Percentiles rank a stretch among this genome's conserved stretches.
phyloP scores from a whole-genome alignment of 1,140 invertebrate species.

The Trialeurodes vaporariorum region DNA sequence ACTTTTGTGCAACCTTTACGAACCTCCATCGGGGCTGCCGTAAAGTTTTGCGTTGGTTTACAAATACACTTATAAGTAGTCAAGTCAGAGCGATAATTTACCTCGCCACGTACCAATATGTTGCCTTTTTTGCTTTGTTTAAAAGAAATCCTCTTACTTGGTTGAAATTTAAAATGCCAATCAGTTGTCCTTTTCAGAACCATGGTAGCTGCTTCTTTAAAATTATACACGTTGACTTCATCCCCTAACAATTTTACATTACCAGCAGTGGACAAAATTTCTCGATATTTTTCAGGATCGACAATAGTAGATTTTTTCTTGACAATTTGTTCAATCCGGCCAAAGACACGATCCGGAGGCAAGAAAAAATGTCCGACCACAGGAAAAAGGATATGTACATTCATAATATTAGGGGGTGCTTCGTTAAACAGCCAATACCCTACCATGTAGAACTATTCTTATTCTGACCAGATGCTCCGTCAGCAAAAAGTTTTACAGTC shows the following conservation, averaged over 20 bases:
- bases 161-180: conserved; percentile 17
- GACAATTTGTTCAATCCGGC: conserved; percentile 23
- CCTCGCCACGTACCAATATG: conserved; percentile 9
- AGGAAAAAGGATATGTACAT: conserved; percentile 27
- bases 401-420: conserved; percentile 17
- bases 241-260: conserved; percentile 6
- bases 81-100: conserved; percentile 11
- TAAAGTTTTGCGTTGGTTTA: conserved; percentile 7
- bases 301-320: conserved; percentile 23
- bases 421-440: conserved; percentile 20
- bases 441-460: conserved; percentile 19
- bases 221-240: conserved; percentile 12
- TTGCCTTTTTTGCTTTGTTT: conserved; percentile 6
- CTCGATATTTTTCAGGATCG: conserved; percentile 12
- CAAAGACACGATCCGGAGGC: conserved; percentile 29
- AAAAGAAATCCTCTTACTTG: conserved; percentile 1
- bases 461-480: conserved; percentile 15
- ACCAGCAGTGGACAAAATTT: conserved; percentile 7
- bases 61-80: conserved; percentile 4
- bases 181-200: conserved; percentile 8
- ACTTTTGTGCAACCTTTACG: conserved; percentile 10
- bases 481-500: conserved; percentile 12
- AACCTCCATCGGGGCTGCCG: conserved; percentile 1
- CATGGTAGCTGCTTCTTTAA: background rate
- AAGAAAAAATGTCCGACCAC: conserved; percentile 28